Evolutionary conservation across 2,797 vertebrate genomes (phyloP).

Genomic region (Microhierax caerulescens): DNA sequence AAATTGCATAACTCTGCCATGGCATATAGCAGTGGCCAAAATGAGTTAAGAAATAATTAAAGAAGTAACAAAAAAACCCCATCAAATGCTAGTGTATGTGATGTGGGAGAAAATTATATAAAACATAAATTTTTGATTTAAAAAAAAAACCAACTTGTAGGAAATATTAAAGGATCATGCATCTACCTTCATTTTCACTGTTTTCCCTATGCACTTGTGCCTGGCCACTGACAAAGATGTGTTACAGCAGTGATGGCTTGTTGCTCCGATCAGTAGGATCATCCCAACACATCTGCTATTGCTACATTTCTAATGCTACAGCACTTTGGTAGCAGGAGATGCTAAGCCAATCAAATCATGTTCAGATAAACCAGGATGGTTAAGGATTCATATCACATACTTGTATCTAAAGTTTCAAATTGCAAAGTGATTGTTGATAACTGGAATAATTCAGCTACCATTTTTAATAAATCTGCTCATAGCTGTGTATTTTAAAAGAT

Average conservation of each 20-base stretch:
- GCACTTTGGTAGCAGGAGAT: neutral
- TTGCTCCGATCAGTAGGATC: neutral
- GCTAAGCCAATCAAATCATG: neutral
- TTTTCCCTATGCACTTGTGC: neutral
- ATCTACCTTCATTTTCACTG: neutral
- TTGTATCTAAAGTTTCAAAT: neutral
- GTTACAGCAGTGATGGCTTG: neutral
- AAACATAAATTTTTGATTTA: neutral
- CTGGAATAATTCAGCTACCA: neutral
- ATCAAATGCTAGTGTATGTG: neutral
- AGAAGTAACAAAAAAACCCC: neutral
- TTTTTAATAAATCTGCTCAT: neutral
- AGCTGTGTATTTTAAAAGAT: neutral
- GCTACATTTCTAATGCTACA: neutral
- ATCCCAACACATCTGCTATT: neutral
- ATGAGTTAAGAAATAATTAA: neutral
- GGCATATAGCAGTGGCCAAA: neutral
- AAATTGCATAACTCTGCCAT: neutral
- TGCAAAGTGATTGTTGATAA: neutral
- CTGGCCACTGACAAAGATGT: neutral
- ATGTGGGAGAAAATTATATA: neutral
- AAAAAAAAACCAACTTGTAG: neutral
- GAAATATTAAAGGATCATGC: neutral
- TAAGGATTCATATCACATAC: neutral
- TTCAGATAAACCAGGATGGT: neutral